Evolutionary conservation across 2,888 invertebrate species (phyloP).

Genomic region (Cylindroiulus punctatus): DNA sequence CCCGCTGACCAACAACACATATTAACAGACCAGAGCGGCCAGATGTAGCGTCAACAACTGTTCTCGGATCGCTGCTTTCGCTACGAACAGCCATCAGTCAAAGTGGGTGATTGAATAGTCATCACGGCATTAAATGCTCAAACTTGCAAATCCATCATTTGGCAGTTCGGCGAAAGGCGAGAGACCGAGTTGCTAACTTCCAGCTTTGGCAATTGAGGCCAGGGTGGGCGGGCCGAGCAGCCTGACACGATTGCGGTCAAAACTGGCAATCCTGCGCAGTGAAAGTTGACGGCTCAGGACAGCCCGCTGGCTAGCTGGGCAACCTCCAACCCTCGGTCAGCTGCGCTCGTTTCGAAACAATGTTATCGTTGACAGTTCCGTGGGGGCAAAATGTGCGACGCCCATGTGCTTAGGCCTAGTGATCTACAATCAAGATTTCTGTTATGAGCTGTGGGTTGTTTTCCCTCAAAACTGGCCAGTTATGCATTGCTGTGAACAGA

Average conservation of each 20-base stretch:
- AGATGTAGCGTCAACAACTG: no score
- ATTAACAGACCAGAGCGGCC: no score
- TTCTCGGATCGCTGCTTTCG: no score
- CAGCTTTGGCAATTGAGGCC: background rate
- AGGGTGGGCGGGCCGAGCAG: background rate
- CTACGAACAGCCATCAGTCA: background rate
- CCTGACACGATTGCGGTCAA: background rate
- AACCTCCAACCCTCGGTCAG: background rate
- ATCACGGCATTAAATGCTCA: background rate
- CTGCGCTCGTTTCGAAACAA: slow-evolving; percentile 22
- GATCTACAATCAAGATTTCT: background rate
- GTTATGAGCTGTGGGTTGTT: no score
- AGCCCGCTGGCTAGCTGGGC: background rate
- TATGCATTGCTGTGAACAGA: no score
- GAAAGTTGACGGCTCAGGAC: slow-evolving; percentile 7
- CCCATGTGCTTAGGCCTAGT: background rate
- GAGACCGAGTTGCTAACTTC: background rate
- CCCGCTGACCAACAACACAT: no score
- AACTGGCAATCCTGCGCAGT: background rate
- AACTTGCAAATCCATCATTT: slow-evolving; percentile 1
- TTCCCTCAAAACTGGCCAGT: no score
- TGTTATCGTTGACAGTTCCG: background rate
- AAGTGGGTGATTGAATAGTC: background rate
- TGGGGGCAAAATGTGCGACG: background rate
- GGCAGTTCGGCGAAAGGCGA: background rate